Percentiles rank a stretch among this genome's conserved stretches.
These are phyloP conservation scores for Drosophila nannoptera DNA, from an alignment of 1,140 invertebrate species.

Conservation along the genomic window DNA sequence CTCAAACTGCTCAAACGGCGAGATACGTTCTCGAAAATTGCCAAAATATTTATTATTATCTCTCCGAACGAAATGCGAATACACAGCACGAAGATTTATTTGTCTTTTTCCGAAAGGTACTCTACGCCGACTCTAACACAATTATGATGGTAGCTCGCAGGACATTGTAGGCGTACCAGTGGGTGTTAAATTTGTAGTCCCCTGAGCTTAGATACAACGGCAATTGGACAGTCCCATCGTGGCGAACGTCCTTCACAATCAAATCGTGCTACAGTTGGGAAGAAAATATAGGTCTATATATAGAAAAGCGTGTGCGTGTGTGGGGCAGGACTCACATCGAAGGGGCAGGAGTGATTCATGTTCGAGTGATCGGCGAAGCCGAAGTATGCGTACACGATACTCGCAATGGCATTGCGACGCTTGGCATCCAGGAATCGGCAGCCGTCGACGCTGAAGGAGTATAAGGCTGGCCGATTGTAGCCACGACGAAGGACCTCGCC, in stretches of 20 bases:
- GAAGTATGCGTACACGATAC: constrained; percentile 18
- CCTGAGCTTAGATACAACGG: constrained; percentile 17
- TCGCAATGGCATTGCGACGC: constrained; percentile 26
- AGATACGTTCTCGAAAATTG: no score
- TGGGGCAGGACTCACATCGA: constrained; percentile 19
- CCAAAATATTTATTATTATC: no score
- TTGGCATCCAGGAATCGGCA: constrained; percentile 23
- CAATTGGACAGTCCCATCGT: constrained; percentile 1
- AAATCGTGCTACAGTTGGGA: constrained; percentile 21
- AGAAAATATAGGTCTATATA: not conserved
- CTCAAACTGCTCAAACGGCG: no score
- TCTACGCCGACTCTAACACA: no score
- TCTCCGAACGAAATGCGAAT: no score
- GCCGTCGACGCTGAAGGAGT: constrained; percentile 17
- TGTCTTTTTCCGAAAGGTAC: no score
- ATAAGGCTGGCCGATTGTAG: not conserved
- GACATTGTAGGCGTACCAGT: constrained; percentile 24
- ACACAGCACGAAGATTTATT: no score
- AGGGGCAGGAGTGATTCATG: constrained; percentile 43
- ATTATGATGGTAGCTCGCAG: constrained; percentile 1
- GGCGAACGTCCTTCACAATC: constrained; percentile 7
- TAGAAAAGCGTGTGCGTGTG: not conserved
- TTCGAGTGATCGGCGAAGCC: constrained; percentile 5
- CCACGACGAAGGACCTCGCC: not conserved
- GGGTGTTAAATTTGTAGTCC: constrained; percentile 11